phyloP scores from a whole-genome alignment of 2,888 invertebrate species.

The Gnatocerus cornutus region DNA sequence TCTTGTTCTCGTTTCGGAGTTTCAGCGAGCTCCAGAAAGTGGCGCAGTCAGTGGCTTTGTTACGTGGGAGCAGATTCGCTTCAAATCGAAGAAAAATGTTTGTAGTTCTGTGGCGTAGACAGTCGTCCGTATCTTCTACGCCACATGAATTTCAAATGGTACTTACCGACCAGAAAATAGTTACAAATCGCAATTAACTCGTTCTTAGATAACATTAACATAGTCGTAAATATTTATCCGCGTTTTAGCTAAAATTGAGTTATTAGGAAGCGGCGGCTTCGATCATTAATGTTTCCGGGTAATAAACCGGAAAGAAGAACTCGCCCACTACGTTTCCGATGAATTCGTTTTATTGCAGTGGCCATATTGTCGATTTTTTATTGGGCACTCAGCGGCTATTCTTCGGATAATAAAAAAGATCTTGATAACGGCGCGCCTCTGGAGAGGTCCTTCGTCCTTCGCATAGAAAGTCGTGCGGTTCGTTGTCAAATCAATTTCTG shows the following conservation, averaged over 20 bases:
- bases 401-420: constrained; percentile 17
- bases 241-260: constrained; percentile 7
- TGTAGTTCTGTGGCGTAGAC: background rate
- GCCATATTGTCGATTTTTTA: constrained; percentile 19
- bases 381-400: constrained; percentile 11
- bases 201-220: too few species aligned
- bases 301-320: constrained; percentile 23
- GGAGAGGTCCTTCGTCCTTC: background rate
- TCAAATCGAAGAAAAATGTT: background rate
- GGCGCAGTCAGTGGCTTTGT: background rate
- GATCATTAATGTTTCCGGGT: background rate
- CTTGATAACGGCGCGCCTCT: constrained; percentile 14
- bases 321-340: constrained; percentile 27
- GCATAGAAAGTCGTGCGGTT: constrained; percentile 43
- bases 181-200: background rate
- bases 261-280: background rate
- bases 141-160: constrained; percentile 5
- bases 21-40: too few species aligned
- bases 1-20: background rate
- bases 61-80: background rate
- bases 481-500: constrained; percentile 44
- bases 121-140: constrained; percentile 1
- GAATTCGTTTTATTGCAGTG: constrained; percentile 23
- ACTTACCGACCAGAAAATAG: constrained; percentile 8
- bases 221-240: background rate